A percentile compares a stretch with the other conserved stretches of the same genome.
phyloP scores from a whole-genome alignment of 2,113 vertebrate species.

The Clarias macrocephalus region DNA sequence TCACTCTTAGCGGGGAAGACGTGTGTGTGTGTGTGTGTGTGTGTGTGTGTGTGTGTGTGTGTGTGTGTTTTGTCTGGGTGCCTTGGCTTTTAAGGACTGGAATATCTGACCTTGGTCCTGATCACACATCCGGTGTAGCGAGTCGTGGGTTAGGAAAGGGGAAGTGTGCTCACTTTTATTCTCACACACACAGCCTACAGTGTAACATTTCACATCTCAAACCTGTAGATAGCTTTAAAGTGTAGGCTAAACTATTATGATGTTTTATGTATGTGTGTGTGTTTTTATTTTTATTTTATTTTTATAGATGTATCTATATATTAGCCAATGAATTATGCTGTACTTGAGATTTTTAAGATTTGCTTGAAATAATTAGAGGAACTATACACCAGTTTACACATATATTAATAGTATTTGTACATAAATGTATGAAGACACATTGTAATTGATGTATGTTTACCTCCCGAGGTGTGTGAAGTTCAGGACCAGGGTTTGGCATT shows the following conservation, averaged over 20 bases:
- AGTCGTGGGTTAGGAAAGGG: slow-evolving; percentile 30
- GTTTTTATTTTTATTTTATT: neutral
- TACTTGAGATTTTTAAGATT: slow-evolving; percentile 49
- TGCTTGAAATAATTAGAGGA: slow-evolving; percentile 43
- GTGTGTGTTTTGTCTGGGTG: slow-evolving; percentile 35
- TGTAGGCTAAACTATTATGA: slow-evolving; percentile 39
- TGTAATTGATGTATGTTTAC: slow-evolving; percentile 49
- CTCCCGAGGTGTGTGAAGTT: slow-evolving; percentile 47
- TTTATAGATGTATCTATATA: neutral
- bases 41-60: slow-evolving; percentile 35
- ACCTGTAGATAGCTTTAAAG: slow-evolving; percentile 40
- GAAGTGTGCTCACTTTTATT: slow-evolving; percentile 38
- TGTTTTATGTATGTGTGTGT: neutral
- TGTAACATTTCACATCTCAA: slow-evolving; percentile 31
- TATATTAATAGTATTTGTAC: neutral
- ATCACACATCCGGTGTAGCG: slow-evolving; percentile 43
- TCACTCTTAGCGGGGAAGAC: slow-evolving; percentile 34
- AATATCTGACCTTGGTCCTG: slow-evolving; percentile 57
- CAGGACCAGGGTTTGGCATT: slow-evolving; percentile 57
- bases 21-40: slow-evolving; percentile 26
- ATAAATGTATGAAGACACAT: slow-evolving; percentile 6
- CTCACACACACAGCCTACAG: slow-evolving; percentile 22
- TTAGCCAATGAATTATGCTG: slow-evolving; percentile 41
- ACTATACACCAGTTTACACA: slow-evolving; percentile 42
- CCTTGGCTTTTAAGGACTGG: slow-evolving; percentile 46